Percentiles rank a stretch among this genome's conserved stretches.
Evolutionary conservation across 1,140 invertebrate species (phyloP).

Genomic region (Megalopta genalis): DNA sequence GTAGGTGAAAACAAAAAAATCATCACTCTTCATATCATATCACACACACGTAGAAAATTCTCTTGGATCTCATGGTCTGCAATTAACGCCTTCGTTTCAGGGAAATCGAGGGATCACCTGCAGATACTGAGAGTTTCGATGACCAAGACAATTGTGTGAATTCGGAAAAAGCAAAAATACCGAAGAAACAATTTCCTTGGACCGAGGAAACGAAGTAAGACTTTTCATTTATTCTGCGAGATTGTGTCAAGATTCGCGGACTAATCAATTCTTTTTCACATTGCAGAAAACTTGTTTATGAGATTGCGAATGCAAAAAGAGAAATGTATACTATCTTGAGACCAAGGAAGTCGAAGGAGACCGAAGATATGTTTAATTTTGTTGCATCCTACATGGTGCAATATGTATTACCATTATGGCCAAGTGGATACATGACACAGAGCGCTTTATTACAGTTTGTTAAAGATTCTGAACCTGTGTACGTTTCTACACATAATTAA

Average conservation of each 20-base stretch:
- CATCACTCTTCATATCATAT: constrained; percentile 48
- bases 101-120: constrained; percentile 68
- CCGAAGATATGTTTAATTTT: constrained; percentile 78
- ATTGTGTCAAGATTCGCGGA: not conserved
- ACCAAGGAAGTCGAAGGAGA: constrained; percentile 77
- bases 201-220: constrained; percentile 81
- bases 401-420: constrained; percentile 82
- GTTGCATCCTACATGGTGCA: constrained; percentile 80
- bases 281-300: constrained; percentile 70
- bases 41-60: constrained; percentile 22
- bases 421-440: constrained; percentile 81
- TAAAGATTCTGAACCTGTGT: constrained; percentile 66
- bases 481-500: constrained; percentile 58
- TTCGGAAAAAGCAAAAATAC: constrained; percentile 79
- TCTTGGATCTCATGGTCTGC: constrained; percentile 5
- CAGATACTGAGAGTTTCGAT: constrained; percentile 73
- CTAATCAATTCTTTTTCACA: constrained; percentile 47
- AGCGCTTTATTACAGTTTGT: constrained; percentile 69
- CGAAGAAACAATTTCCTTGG: constrained; percentile 82
- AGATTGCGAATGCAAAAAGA: constrained; percentile 69
- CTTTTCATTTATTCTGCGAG: not conserved
- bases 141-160: constrained; percentile 74
- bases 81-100: constrained; percentile 63
- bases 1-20: constrained; percentile 41
- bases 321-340: constrained; percentile 76